Evolutionary conservation across 2,797 vertebrate species (phyloP), one percentile per base, ranked within the genome.

Genomic region (Myoxocephalus aenaeus): DNA sequence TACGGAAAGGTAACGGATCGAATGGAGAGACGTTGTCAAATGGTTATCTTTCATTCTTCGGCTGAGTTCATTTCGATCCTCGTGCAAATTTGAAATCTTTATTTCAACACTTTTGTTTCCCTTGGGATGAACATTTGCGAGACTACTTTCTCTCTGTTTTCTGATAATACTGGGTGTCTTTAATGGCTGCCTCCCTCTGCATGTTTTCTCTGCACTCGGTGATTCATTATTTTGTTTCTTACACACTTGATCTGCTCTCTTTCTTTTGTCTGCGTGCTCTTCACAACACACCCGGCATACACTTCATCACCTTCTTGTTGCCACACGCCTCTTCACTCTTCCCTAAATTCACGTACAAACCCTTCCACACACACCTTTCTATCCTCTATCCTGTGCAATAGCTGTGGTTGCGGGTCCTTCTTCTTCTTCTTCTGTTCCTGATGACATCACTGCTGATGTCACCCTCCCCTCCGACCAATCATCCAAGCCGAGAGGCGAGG

Each of bases 351-450:
- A 54, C 53, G 0, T 7, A 57, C 56, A 57, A 10, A 32, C 36
- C 36, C 12, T 57, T 53, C 34, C 72, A 59, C 40, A 40, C 61
- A 85, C 89, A 82, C 82, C 1, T 63, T 42, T 83, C 90, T 92
- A 25, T 93, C 90, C 61, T 94, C 85, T 87, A 53, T 53, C 51
- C 13, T 29, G 40, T 90, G 86, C 86, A 75, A 57, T 93, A 96
- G 95, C 93, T 93, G 70, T 94, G 94, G 95, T 94, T 92, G 93
- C 85, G 94, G 95, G 94, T 87, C 85, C 88, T 91, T 81, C 91
- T 87, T 88, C 90, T 90, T 93, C 91, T 95, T 86, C 93, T 80
- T 94, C 95, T 95, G 84, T 94, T 87, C 92, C 91, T 83, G 95
- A 94, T 22, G 91, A 83, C 92, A 93, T 94, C 89, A 91, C 88